phyloP scores from a whole-genome alignment of 2,888 invertebrate genomes.

The Carpatolechia fugitivella region DNA sequence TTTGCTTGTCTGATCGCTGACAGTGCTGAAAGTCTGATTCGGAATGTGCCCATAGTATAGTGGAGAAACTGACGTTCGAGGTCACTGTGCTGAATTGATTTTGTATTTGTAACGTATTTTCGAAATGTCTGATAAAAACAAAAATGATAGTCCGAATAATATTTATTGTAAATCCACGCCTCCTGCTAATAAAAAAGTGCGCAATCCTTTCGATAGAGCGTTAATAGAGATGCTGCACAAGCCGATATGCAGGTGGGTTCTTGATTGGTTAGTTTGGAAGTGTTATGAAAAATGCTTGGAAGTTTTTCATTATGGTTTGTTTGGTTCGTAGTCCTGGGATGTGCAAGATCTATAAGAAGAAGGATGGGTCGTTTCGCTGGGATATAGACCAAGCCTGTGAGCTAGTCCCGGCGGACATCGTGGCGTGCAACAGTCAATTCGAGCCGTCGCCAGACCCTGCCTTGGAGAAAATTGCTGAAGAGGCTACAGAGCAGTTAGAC shows the following conservation, averaged over 20 bases:
- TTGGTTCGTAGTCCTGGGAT: constrained; percentile 61
- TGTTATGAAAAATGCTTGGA: not conserved
- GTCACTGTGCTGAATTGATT: constrained; percentile 33
- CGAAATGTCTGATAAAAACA: constrained; percentile 65
- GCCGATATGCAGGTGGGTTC: constrained; percentile 83
- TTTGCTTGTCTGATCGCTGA: too few species aligned
- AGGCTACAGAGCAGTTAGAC: constrained; percentile 80
- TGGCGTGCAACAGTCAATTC: constrained; percentile 81
- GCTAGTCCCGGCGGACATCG: constrained; percentile 84
- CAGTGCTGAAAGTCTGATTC: too few species aligned
- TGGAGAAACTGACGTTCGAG: constrained; percentile 9
- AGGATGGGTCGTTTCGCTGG: constrained; percentile 74
- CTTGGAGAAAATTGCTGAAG: constrained; percentile 82
- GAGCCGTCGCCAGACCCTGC: constrained; percentile 81
- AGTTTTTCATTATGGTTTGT: constrained; percentile 2
- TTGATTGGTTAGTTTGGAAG: not conserved
- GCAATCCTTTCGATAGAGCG: constrained; percentile 84
- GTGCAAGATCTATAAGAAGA: constrained; percentile 72
- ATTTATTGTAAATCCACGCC: constrained; percentile 60
- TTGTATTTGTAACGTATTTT: constrained; percentile 49
- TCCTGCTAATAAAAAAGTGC: constrained; percentile 68
- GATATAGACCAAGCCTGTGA: constrained; percentile 84
- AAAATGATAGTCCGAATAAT: constrained; percentile 51
- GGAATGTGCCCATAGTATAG: too few species aligned
- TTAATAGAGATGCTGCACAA: constrained; percentile 82